phyloP scores from a whole-genome alignment of 2,797 vertebrate genomes.

The Myotis planiceps region DNA sequence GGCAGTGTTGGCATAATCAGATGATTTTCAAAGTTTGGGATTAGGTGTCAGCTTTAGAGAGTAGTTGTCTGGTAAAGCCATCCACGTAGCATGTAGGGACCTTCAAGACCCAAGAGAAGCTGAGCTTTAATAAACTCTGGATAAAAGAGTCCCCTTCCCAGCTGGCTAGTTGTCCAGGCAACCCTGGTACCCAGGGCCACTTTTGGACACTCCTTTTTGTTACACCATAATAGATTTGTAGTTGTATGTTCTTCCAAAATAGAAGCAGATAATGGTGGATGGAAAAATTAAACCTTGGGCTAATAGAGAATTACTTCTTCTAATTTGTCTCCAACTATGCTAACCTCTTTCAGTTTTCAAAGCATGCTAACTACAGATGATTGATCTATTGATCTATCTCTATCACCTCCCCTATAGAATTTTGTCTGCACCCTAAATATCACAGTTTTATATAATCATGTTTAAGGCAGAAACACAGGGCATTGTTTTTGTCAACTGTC shows the following conservation, averaged over 20 bases:
- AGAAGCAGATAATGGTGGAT: background rate
- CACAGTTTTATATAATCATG: background rate
- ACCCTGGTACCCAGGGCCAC: background rate
- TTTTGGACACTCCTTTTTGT: background rate
- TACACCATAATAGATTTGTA: background rate
- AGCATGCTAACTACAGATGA: background rate
- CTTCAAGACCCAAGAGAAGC: background rate
- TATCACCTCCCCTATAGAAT: background rate
- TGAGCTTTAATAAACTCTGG: background rate
- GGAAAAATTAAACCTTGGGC: background rate
- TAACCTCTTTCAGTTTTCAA: background rate
- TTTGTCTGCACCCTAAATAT: background rate
- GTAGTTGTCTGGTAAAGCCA: background rate
- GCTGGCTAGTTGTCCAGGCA: background rate
- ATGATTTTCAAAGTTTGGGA: background rate
- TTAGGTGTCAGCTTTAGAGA: background rate
- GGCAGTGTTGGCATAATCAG: background rate
- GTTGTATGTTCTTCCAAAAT: background rate
- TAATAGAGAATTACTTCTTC: background rate
- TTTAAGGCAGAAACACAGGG: background rate
- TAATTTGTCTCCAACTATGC: background rate
- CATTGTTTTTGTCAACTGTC: background rate
- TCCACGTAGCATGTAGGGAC: background rate
- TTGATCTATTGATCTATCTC: background rate
- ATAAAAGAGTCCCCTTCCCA: background rate